Base-by-base conservation (phyloP, 2,797 vertebrate genomes). In the Pseudomugil tenellus region DNA sequence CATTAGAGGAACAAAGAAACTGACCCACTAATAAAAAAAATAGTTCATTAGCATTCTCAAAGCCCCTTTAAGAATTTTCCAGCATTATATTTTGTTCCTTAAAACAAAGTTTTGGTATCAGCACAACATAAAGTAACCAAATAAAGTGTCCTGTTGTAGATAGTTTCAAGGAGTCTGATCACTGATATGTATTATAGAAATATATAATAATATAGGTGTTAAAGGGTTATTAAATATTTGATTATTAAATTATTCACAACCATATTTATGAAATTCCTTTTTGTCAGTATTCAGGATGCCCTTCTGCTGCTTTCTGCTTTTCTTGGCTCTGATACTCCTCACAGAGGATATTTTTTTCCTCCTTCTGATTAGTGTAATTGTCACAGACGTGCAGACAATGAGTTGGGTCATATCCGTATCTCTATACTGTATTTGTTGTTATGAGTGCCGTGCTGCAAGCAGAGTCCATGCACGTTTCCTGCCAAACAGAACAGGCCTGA, bases 351-450 rank as follows among this genome's bases (percentile, higher is more conserved):
- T 80, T 78, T 39, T 43, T 37, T 43, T 17, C 17, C 39, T 4
- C 4, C 39, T 43, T 83, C 72, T 72, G 51, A 87, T 87, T 64
- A 64, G 63, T 63, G 43, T 52, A 63, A 69, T 74, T 69, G 46
- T 74, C 54, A 65, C 23, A 53, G 53, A 52, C 35, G 64, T 14
- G 34, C 57, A 35, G 67, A 63, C 56, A 23, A 21, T 60, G 56
- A 52, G 58, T 67, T 54, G 39, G 61, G 48, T 74, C 56, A 70
- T 56, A 70, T 73, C 67, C 60, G 0, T 7, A 52, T 72, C 53
- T 46, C 60, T 54, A 61, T 23, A 7, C 35, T 54, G 19, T 54
- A 54, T 21, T 48, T 5, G 4, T 32, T 10, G 35, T 11, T 21
- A 19, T 21, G 43, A 16, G 19, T 48, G 43, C 43, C 10, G 43